phyloP scores from a whole-genome alignment of 2,888 invertebrate genomes.

The Oligia strigilis region DNA sequence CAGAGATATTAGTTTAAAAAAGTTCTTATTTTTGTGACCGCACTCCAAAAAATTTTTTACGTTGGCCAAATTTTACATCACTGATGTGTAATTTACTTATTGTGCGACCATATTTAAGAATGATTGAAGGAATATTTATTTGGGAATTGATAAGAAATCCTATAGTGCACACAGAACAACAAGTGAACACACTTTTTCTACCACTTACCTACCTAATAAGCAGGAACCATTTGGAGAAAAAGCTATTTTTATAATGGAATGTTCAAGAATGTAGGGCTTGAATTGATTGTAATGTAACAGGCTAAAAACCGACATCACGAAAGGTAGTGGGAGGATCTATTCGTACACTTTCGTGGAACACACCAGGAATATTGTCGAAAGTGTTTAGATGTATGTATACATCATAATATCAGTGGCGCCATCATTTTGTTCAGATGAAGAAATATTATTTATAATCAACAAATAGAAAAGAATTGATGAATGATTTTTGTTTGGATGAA shows the following conservation, averaged over 20 bases:
- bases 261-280: neutral
- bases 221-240: neutral
- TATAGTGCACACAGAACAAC: neutral
- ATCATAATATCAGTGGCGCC: slow-evolving; percentile 21
- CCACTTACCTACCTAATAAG: neutral
- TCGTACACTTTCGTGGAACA: slow-evolving; percentile 37
- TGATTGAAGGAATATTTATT: neutral
- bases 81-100: neutral
- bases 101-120: neutral
- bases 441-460: slow-evolving; percentile 14
- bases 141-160: neutral
- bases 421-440: slow-evolving; percentile 1
- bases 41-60: no score
- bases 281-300: slow-evolving; percentile 17
- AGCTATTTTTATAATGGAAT: neutral
- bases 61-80: neutral
- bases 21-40: neutral
- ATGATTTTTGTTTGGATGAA: neutral
- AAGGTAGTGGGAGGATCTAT: slow-evolving; percentile 39
- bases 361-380: slow-evolving; percentile 24
- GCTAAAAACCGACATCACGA: slow-evolving; percentile 18
- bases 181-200: neutral
- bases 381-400: slow-evolving; percentile 5
- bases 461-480: slow-evolving; percentile 7
- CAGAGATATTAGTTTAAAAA: neutral